These are phyloP conservation scores for Ischnus inquisitorius DNA, from an alignment of 2,888 invertebrate species.

Conservation along the genomic window DNA sequence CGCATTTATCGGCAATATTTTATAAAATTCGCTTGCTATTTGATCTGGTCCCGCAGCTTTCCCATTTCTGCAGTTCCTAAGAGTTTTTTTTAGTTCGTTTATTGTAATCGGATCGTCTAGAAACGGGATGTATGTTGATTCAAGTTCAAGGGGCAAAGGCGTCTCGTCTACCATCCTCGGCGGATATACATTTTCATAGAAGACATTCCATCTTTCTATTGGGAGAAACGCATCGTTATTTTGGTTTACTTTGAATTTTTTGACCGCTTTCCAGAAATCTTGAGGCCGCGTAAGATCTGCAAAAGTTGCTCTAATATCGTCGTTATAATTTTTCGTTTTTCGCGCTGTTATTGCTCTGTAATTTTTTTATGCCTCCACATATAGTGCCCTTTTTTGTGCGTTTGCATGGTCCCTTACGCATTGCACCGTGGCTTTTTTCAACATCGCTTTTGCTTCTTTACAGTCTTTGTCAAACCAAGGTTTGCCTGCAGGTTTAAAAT, in stretches of 20 bases:
- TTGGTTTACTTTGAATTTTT: constrained; percentile 9
- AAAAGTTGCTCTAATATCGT: constrained; percentile 24
- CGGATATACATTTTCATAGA: constrained; percentile 1
- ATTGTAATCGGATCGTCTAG: neutral
- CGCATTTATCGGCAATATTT: constrained; percentile 32
- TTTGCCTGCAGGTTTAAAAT: neutral
- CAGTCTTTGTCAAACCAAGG: constrained; percentile 31
- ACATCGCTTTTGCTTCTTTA: neutral
- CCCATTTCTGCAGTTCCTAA: neutral
- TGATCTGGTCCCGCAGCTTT: neutral
- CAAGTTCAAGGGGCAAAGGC: neutral
- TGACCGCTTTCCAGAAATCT: constrained; percentile 31
- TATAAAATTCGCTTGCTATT: constrained; percentile 37
- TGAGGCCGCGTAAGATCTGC: constrained; percentile 12
- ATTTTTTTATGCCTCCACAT: constrained; percentile 12
- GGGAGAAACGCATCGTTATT: neutral
- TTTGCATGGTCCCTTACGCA: constrained; percentile 13
- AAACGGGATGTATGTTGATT: too few relatives aligned
- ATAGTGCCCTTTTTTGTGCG: neutral
- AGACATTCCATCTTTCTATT: constrained; percentile 9
- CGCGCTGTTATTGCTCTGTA: neutral
- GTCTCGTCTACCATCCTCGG: neutral
- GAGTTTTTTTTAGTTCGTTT: neutral
- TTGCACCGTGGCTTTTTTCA: neutral
- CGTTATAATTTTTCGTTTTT: constrained; percentile 11